A percentile compares a stretch with the other conserved stretches of the same genome.
These are phyloP conservation scores for Orientallactaga bullata DNA, from an alignment of 2,113 vertebrate species.

Conservation along the genomic window DNA sequence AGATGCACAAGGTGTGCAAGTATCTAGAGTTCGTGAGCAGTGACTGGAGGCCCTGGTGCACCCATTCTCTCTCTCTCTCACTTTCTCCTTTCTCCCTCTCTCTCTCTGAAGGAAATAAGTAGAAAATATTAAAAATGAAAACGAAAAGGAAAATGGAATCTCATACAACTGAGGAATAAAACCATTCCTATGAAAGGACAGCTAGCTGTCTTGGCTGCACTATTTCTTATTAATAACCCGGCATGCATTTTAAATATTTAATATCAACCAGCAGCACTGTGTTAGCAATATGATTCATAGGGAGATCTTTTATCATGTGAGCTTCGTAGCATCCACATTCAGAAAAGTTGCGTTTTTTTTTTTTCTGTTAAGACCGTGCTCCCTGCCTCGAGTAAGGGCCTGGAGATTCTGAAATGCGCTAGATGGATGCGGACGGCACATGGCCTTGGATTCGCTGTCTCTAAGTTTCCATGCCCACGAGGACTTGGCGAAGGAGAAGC, in stretches of 20 bases:
- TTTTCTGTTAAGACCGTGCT: neutral
- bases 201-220: neutral
- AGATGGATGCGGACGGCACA: conserved; percentile 7
- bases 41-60: too few relatives aligned
- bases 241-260: conserved; percentile 25
- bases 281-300: neutral
- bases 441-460: neutral
- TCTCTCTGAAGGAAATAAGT: too few relatives aligned
- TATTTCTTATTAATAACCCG: conserved; percentile 1
- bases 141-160: conserved; percentile 12
- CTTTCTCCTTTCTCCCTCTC: too few relatives aligned
- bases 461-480: neutral
- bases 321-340: neutral
- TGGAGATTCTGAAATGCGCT: conserved; percentile 47
- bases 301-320: neutral
- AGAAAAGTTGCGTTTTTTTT: neutral
- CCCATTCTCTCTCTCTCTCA: too few relatives aligned
- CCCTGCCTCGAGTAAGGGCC: neutral
- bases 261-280: neutral
- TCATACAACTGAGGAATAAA: neutral
- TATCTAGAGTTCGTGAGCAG: too few relatives aligned
- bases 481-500: too few relatives aligned
- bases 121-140: too few relatives aligned
- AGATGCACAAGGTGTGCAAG: too few relatives aligned
- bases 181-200: neutral